phyloP scores from a whole-genome alignment of 2,888 invertebrate genomes.

The Habroteleia sp. region DNA sequence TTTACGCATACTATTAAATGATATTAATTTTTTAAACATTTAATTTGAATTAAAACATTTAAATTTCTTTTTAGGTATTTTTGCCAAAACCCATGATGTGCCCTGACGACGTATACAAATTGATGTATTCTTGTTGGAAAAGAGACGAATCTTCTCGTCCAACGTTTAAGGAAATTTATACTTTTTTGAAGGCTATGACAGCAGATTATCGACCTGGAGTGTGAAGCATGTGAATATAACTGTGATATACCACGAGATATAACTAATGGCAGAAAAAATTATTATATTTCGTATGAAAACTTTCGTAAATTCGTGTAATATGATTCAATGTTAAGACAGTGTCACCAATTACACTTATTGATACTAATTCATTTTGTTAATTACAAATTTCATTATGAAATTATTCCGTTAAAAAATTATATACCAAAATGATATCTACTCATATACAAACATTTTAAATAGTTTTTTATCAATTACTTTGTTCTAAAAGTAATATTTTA shows the following conservation, averaged over 20 bases:
- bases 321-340: slow-evolving; percentile 5
- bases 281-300: slow-evolving; percentile 10
- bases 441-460: too few species aligned
- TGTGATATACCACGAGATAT: slow-evolving; percentile 71
- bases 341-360: neutral
- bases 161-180: slow-evolving; percentile 86
- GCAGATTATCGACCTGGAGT: slow-evolving; percentile 82
- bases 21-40: too few species aligned
- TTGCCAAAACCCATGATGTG: slow-evolving; percentile 89
- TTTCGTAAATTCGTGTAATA: slow-evolving; percentile 7
- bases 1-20: neutral
- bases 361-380: neutral
- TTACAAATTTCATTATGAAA: too few species aligned
- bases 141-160: slow-evolving; percentile 84
- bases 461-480: too few species aligned
- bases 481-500: too few species aligned
- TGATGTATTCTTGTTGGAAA: slow-evolving; percentile 88
- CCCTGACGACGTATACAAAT: slow-evolving; percentile 88
- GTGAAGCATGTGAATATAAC: slow-evolving; percentile 71
- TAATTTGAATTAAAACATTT: too few species aligned
- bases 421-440: too few species aligned
- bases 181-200: slow-evolving; percentile 85
- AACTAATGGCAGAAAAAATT: slow-evolving; percentile 30
- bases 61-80: slow-evolving; percentile 80
- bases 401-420: too few species aligned